These are phyloP conservation scores for Drusus annulatus DNA, from an alignment of 1,140 invertebrate genomes.

Conservation along the genomic window DNA sequence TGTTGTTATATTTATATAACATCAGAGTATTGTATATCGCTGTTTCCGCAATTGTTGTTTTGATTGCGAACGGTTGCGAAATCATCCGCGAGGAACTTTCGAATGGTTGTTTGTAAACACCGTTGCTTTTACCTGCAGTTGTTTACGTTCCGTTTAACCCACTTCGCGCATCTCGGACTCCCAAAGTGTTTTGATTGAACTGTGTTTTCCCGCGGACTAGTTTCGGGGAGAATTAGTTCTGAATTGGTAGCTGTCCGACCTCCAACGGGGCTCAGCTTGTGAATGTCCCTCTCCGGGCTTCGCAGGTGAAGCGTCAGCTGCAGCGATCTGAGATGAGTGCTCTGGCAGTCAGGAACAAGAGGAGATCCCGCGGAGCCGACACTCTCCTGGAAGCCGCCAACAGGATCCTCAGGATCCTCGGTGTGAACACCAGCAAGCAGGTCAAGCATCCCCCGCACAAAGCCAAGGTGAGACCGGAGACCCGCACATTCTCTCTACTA, in stretches of 20 bases:
- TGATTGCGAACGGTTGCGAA: conserved; percentile 45
- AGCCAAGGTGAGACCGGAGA: conserved; percentile 25
- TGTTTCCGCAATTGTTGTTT: conserved; percentile 39
- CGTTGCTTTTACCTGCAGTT: conserved; percentile 50
- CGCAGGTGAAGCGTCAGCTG: conserved; percentile 13
- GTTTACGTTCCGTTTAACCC: conserved; percentile 42
- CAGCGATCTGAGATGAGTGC: conserved; percentile 65
- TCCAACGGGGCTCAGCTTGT: conserved; percentile 19
- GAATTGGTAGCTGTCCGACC: not conserved
- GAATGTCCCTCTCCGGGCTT: conserved; percentile 40
- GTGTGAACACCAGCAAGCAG: conserved; percentile 66
- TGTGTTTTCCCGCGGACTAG: not conserved
- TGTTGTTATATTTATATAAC: not conserved
- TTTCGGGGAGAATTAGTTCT: not conserved
- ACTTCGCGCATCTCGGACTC: conserved; percentile 39
- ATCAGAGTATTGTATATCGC: too few species aligned
- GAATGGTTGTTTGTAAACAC: conserved; percentile 53
- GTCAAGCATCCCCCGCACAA: conserved; percentile 40
- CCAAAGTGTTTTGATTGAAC: conserved; percentile 20
- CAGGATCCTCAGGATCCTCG: conserved; percentile 70
- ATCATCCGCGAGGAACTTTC: conserved; percentile 46
- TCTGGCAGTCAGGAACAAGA: conserved; percentile 71
- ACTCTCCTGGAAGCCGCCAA: conserved; percentile 71
- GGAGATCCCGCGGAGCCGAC: conserved; percentile 71
- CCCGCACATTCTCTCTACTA: too few species aligned